phyloP scores from a whole-genome alignment of 2,888 invertebrate genomes.

The Thymelicus acteon region DNA sequence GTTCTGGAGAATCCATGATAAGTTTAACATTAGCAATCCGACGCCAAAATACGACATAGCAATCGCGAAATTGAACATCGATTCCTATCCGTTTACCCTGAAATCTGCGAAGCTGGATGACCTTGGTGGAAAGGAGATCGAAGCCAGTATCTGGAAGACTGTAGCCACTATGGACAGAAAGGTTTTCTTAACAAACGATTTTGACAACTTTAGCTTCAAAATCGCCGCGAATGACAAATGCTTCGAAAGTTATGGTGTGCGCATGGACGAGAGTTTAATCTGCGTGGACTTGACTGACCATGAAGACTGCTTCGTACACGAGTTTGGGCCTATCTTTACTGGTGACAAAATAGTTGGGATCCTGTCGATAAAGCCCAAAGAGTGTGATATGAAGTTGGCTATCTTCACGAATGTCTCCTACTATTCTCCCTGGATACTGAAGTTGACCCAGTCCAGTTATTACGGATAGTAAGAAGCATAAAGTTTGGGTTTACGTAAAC shows the following conservation, averaged over 20 bases:
- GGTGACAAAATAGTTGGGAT: slow-evolving; percentile 66
- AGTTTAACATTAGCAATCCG: slow-evolving; percentile 54
- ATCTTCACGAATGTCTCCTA: slow-evolving; percentile 56
- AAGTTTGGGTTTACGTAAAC: background rate
- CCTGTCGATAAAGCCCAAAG: slow-evolving; percentile 59
- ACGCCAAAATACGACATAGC: slow-evolving; percentile 65
- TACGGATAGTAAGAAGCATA: slow-evolving; percentile 38
- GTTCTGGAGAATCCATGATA: slow-evolving; percentile 70
- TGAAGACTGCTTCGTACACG: slow-evolving; percentile 70
- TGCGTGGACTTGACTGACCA: slow-evolving; percentile 64
- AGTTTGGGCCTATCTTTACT: slow-evolving; percentile 69
- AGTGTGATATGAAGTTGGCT: slow-evolving; percentile 58
- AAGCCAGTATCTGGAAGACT: slow-evolving; percentile 71
- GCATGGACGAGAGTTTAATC: slow-evolving; percentile 60
- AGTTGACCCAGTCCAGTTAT: slow-evolving; percentile 45
- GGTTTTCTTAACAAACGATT: slow-evolving; percentile 68
- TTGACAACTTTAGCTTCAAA: slow-evolving; percentile 54
- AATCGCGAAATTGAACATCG: slow-evolving; percentile 65
- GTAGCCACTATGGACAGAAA: slow-evolving; percentile 68
- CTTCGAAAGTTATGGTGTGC: slow-evolving; percentile 60
- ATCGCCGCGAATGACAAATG: slow-evolving; percentile 52
- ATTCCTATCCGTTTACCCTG: slow-evolving; percentile 50
- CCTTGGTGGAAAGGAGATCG: slow-evolving; percentile 40
- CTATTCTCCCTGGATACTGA: slow-evolving; percentile 52
- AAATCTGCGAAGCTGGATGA: slow-evolving; percentile 61